Conservation (phyloP, 2,113 vertebrate species). For the Nerophis ophidion region DNA sequence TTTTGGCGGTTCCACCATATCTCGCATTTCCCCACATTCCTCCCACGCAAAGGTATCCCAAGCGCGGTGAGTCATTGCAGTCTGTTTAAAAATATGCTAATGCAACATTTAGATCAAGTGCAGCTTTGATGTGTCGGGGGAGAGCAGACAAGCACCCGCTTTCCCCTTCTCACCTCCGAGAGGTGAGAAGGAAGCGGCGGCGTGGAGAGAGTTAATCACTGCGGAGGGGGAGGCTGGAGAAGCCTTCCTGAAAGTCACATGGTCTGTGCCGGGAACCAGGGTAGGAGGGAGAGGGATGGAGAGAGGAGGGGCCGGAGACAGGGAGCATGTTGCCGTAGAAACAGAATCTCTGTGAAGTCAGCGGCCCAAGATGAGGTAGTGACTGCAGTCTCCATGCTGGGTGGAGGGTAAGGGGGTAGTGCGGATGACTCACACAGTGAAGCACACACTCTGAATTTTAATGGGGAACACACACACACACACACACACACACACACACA, state of each 20-base stretch:
- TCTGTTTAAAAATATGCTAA: conserved; percentile 47
- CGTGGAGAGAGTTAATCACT: conserved; percentile 65
- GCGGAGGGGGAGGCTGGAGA: conserved; percentile 61
- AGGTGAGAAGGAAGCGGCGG: conserved; percentile 33
- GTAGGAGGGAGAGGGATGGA: conserved; percentile 9
- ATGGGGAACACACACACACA: conserved; percentile 41
- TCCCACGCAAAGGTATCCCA: conserved; percentile 1
- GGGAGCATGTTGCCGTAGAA: conserved; percentile 68
- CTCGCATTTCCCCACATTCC: not conserved
- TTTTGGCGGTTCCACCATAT: not conserved
- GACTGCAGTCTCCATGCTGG: conserved; percentile 62
- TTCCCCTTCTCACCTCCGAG: conserved; percentile 49
- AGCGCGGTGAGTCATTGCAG: conserved; percentile 27
- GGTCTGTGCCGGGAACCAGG: conserved; percentile 56
- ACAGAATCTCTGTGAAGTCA: conserved; percentile 73
- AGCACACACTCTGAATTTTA: conserved; percentile 64
- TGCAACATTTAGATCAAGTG: conserved; percentile 50
- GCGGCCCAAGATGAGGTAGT: conserved; percentile 65
- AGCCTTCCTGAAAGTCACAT: conserved; percentile 72
- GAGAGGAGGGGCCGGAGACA: conserved; percentile 52
- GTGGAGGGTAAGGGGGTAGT: conserved; percentile 18
- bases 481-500: no score
- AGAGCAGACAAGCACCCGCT: conserved; percentile 46
- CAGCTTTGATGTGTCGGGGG: conserved; percentile 49
- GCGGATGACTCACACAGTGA: conserved; percentile 59